Percentiles rank a stretch among this genome's conserved stretches.
Evolutionary conservation across 2,888 invertebrate species (phyloP).

Genomic region (Drosophila anceps): DNA sequence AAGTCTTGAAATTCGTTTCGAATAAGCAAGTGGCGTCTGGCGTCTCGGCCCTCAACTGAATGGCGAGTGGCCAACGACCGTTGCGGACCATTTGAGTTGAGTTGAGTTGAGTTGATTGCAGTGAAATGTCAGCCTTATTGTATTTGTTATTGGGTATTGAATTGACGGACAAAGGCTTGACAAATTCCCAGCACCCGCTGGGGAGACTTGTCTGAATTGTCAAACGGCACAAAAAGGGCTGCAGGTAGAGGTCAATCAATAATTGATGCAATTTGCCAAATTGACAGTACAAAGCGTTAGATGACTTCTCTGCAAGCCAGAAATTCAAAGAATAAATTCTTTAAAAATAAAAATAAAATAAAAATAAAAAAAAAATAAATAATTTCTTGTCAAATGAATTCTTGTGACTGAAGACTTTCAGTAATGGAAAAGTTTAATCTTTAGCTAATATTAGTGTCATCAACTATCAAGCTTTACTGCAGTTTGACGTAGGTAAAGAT

Average conservation of each 20-base stretch:
- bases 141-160: slow-evolving; percentile 28
- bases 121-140: slow-evolving; percentile 25
- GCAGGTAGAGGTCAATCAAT: slow-evolving; percentile 35
- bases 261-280: slow-evolving; percentile 54
- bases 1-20: background rate
- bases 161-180: slow-evolving; percentile 24
- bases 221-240: background rate
- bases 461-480: background rate
- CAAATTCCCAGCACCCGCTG: slow-evolving; percentile 3
- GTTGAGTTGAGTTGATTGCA: slow-evolving; percentile 34
- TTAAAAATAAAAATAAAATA: background rate
- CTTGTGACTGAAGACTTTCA: too few species aligned
- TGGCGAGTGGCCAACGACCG: slow-evolving; percentile 14
- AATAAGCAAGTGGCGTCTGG: slow-evolving; percentile 14
- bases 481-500: background rate
- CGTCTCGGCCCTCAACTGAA: background rate
- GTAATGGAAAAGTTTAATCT: background rate
- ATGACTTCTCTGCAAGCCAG: background rate
- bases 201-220: slow-evolving; percentile 15
- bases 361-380: too few species aligned
- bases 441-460: too few species aligned
- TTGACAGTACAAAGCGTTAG: slow-evolving; percentile 25
- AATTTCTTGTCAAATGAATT: too few species aligned
- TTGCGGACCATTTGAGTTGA: slow-evolving; percentile 14
- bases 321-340: background rate